Base-by-base conservation (phyloP, 2,888 invertebrate species). In the Cheilosia urbana region DNA sequence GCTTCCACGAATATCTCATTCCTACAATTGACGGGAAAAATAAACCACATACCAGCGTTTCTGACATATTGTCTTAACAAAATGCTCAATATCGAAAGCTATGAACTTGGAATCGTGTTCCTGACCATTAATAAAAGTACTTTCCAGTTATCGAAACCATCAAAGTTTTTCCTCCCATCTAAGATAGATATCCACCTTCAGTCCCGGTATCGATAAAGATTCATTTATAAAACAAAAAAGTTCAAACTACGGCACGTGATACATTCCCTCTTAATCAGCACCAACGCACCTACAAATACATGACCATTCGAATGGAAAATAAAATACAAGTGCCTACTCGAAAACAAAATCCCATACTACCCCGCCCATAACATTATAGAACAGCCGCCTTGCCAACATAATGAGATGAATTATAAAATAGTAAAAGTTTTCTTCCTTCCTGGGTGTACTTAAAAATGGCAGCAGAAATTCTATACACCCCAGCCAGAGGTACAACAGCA, bases 401-500 rank as follows among this genome's bases (percentile, higher is more conserved):
- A 79, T 79, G 58, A 79, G 65, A 72, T 79, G 72, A 72, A 79
- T 79, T 79, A 79, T 79, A 72, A 79, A 79, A 53, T 79, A 72
- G 79, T 72, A 66, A 76, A 79, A 65, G 58, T 72, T 79, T 79
- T 60, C 34, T 21, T 49, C 47, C 30, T 60, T 63, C 40, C 58
- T 53, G 34, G 60, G 72, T 53, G 66, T 72, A 72, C 79, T 79
- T 66, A 24, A 79, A 79, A 79, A 73, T 73, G 51, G 66, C 58
- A 79, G 65, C 65, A 30, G 49, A 58, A 65, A 51, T 60, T 72
- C 17, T 27, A 1, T 37, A n/a, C 45, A 17, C 63, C 51, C 19
- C 37, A 37, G 4, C 37, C 11, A 37, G 13, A 37, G 3, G 37
- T 37, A 37, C 11, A 57, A n/a, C n/a, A n/a, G n/a, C n/a, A n/a